Base-by-base conservation (phyloP, 1,140 invertebrate genomes). In the Drosophila virilis region DNA sequence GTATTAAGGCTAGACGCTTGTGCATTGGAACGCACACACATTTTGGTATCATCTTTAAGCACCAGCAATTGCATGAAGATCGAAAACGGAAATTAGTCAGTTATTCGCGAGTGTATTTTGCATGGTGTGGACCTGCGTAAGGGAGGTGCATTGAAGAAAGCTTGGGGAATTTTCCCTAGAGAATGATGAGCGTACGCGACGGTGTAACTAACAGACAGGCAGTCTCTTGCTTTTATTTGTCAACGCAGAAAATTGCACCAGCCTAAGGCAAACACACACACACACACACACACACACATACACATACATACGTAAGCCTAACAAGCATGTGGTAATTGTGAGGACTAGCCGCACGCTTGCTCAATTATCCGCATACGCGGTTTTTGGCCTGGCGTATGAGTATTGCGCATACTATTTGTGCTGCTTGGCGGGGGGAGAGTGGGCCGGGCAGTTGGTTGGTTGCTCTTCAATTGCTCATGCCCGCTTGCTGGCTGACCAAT, bases 291-390 rank as follows among this genome's bases (percentile, higher is more conserved):
- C 38, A 40, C 38, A 8, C 38, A 40, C 38, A 40, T 1, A 10
- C 38, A 40, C 38, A 40, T 10, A 40, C 10, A 8, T 12, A 40
- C 38, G 4, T 28, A 50, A 2, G 10, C 46, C 9, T 51, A 51
- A 51, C 48, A 51, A 51, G 51, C 9, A 7, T 38, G 33, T 50
- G 61, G 51, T 58, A 65, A 72, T 72, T 72, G 69, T 43, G 32
- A 40, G 50, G 52, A 46, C 45, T 12, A 17, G 38, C 72, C 72
- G 70, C 80, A 82, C 78, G 80, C 80, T 54, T 42, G 77, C 68
- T 84, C 77, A 84, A 84, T 85, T 84, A 84, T 70, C 73, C 61
- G 70, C 46, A 51, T 28, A 32, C 33, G 33, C 50, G n/a, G 10
- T 40, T 10, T 9, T 10, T 12, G 10, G 9, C 35, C 17, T 32